phyloP scores from a whole-genome alignment of 2,888 invertebrate genomes.

The Cheilosia vulpina region DNA sequence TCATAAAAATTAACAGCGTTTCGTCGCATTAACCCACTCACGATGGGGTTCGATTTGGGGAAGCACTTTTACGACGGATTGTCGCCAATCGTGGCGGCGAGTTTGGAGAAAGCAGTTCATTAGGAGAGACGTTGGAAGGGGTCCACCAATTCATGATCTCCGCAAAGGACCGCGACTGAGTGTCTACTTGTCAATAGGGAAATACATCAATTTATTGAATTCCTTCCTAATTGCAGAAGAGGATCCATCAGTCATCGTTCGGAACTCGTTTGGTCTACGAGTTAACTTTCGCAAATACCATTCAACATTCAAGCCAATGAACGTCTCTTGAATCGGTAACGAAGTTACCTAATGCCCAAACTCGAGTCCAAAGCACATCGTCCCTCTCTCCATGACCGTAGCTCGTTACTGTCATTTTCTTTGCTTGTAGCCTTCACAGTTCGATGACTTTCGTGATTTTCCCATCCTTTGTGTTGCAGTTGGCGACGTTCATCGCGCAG shows the following conservation, averaged over 20 bases:
- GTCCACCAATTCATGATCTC: too few relatives aligned
- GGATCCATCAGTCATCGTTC: not conserved
- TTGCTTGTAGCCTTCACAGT: not conserved
- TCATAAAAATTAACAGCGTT: not conserved
- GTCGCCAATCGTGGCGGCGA: not conserved
- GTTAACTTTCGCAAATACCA: constrained; percentile 19
- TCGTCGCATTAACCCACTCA: not conserved
- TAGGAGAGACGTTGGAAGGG: not conserved
- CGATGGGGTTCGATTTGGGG: not conserved
- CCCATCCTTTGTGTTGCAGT: not conserved
- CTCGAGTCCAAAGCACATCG: not conserved
- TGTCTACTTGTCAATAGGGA: not conserved
- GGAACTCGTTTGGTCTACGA: not conserved
- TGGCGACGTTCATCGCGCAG: not conserved
- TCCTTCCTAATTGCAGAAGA: constrained; percentile 4
- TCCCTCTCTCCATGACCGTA: not conserved
- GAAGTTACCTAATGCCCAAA: constrained; percentile 30
- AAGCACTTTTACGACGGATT: not conserved
- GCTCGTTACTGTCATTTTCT: constrained; percentile 3
- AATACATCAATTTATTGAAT: not conserved
- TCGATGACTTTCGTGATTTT: not conserved
- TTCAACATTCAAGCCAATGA: constrained; percentile 16
- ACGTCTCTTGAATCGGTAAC: constrained; percentile 46
- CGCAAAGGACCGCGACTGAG: too few relatives aligned
- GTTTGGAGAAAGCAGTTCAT: not conserved